Evolutionary conservation across 2,888 invertebrate species (phyloP), one percentile per base, ranked within the genome.

Genomic region (Chrysotoxum bicinctum): DNA sequence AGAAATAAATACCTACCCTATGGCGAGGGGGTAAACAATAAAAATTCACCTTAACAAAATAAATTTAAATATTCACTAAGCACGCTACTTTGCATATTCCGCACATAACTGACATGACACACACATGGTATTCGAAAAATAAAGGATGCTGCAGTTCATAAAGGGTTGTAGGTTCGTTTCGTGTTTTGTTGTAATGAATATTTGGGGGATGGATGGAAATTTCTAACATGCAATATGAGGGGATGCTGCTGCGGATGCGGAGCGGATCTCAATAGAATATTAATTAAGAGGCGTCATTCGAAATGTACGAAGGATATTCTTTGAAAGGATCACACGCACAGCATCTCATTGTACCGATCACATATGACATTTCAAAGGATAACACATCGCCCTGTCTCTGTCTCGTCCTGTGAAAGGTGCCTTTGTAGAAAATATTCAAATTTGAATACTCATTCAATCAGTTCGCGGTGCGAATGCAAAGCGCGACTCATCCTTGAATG

Each of bases 261-360:
- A 78, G 54, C 68, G 64, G 72, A 83, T 81, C 84, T 81, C 80
- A 85, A 85, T 85, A 81, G 80, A 81, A 85, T 85, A 85, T 85
- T 85, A 85, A 85, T 85, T 80, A 81, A 81, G 72, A 81, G 84
- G 84, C 84, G 84, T 85, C 84, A 68, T 73, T 73, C 58, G 50
- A 14, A 45, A 66, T 16, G 9, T 45, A 60, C 14, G 60, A 62
- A 45, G 43, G 43, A 64, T 45, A 69, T 60, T 80, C 60, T 68
- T 10, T 43, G 60, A 74, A 80, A 80, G 80, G 84, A 84, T 80
- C 69, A 23, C 43, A 60, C 12, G 43, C 48, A 64, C 66, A 48
- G 54, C 48, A 79, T 79, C 78, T 50, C 26, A 45, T 66, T 66
- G 66, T 66, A 66, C 66, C 66, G 54, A 56, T 56, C 66, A 68